Evolutionary conservation across 2,797 vertebrate species (phyloP), one percentile per base, ranked within the genome.

Genomic region (Salmo trutta): DNA sequence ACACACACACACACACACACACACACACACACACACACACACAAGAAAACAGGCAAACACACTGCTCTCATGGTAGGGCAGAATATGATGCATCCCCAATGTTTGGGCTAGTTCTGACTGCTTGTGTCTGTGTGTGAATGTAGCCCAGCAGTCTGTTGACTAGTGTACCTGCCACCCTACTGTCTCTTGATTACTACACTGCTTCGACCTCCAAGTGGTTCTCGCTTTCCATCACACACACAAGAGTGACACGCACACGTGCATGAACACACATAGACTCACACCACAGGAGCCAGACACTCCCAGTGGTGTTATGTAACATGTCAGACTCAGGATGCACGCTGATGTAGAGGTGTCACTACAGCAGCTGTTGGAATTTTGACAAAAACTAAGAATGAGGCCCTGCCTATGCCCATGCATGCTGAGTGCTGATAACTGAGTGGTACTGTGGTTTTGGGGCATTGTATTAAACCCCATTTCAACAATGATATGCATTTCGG

Each of bases 201-300:
- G 19, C 3, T 36, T 51, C 10, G 8, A 47, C 68, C 41, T 47
- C 41, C 10, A 2, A 12, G 41, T 47, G 41, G 10, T 12, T 47
- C 41, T 47, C 41, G 12, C 36, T 41, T 19, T 69, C 71, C 47
- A 51, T 51, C 24, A 21, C 33, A 41, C 29, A 27, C 66, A 27
- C 71, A 53, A 21, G 36, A 36, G 36, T 36, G 36, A 7, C 51
- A 36, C 54, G 52, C 65, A 73, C 52, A 7, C 6, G 6, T 36
- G 36, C 6, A 36, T 36, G 36, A 36, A 36, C 36, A 36, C 36
- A 36, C 36, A 36, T 7, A 7, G 6, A 71, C 33, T 56, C 74
- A 74, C 62, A 68, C 41, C 69, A 27, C 74, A 15, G 36, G 36
- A 36, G 72, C 54, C 59, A 80, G 59, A 62, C 56, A 75, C 24